These are phyloP conservation scores for Lepeophtheirus nordmannii DNA, from an alignment of 2,888 invertebrate species.

Conservation along the genomic window DNA sequence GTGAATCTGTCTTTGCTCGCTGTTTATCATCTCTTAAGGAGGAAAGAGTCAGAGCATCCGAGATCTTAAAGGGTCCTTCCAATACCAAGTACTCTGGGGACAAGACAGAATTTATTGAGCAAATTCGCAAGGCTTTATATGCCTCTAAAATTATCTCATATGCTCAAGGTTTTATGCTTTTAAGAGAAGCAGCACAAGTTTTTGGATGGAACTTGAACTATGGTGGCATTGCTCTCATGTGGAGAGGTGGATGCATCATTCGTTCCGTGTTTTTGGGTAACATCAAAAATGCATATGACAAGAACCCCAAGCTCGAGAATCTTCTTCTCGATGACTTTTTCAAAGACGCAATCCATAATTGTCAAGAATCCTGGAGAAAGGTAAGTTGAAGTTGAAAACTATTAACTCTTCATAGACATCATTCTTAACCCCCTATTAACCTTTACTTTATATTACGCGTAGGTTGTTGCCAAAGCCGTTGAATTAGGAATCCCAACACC, in stretches of 20 bases:
- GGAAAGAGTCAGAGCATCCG: slow-evolving; percentile 70
- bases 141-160: slow-evolving; percentile 97
- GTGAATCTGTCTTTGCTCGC: slow-evolving; percentile 85
- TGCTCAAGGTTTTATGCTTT: slow-evolving; percentile 92
- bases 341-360: slow-evolving; percentile 57
- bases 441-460: no score
- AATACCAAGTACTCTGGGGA: slow-evolving; percentile 49
- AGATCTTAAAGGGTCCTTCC: slow-evolving; percentile 51
- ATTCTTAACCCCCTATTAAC: no score
- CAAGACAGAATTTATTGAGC: slow-evolving; percentile 59
- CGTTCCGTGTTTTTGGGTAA: slow-evolving; percentile 62
- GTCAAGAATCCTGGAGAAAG: slow-evolving; percentile 63
- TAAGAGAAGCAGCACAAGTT: slow-evolving; percentile 76
- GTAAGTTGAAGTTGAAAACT: background rate
- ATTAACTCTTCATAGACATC: no score
- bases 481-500: slow-evolving; percentile 79
- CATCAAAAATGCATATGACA: slow-evolving; percentile 81
- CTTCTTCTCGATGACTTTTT: slow-evolving; percentile 87
- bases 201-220: slow-evolving; percentile 90
- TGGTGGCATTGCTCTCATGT: slow-evolving; percentile 95
- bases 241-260: slow-evolving; percentile 98
- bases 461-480: slow-evolving; percentile 43
- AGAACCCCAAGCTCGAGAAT: slow-evolving; percentile 67
- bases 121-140: slow-evolving; percentile 69
- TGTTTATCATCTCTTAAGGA: slow-evolving; percentile 33